A percentile compares a stretch with the other conserved stretches of the same genome.
Evolutionary conservation across 1,140 invertebrate genomes (phyloP).

Genomic region (Achroia grisella): DNA sequence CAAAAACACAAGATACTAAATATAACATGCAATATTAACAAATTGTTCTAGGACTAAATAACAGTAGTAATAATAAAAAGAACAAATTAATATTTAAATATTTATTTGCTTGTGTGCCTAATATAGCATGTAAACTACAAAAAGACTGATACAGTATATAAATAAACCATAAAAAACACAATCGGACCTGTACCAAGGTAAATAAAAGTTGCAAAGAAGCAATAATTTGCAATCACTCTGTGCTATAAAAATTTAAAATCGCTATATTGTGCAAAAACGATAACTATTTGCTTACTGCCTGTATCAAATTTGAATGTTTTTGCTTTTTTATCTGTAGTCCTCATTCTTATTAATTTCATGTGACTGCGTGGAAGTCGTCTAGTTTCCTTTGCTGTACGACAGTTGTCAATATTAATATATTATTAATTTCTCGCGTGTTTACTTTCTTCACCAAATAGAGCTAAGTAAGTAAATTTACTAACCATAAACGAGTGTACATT

Average conservation of each 20-base stretch:
- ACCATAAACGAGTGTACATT: too few relatives aligned
- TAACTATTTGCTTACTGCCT: slow-evolving; percentile 63
- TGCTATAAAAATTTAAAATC: slow-evolving; percentile 35
- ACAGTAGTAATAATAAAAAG: too few relatives aligned
- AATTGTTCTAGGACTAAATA: too few relatives aligned
- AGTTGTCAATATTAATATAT: slow-evolving; percentile 15
- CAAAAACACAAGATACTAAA: too few relatives aligned
- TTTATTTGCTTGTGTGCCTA: too few relatives aligned
- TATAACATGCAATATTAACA: too few relatives aligned
- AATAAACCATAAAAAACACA: slow-evolving; percentile 1
- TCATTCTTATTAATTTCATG: slow-evolving; percentile 74
- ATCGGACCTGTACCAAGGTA: slow-evolving; percentile 11
- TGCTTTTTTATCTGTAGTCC: slow-evolving; percentile 70
- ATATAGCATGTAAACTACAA: too few relatives aligned
- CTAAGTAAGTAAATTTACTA: not conserved
- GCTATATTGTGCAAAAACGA: slow-evolving; percentile 38
- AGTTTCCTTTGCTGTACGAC: slow-evolving; percentile 51
- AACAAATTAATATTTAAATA: too few relatives aligned
- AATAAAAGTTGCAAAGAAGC: slow-evolving; percentile 24
- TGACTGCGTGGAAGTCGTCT: slow-evolving; percentile 61
- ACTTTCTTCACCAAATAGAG: not conserved
- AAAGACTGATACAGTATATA: not conserved
- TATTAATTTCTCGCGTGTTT: not conserved
- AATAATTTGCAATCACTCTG: slow-evolving; percentile 35
- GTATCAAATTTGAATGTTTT: slow-evolving; percentile 77